Evolutionary conservation across 2,888 invertebrate species (phyloP).

Genomic region (Sthenelais limicola): DNA sequence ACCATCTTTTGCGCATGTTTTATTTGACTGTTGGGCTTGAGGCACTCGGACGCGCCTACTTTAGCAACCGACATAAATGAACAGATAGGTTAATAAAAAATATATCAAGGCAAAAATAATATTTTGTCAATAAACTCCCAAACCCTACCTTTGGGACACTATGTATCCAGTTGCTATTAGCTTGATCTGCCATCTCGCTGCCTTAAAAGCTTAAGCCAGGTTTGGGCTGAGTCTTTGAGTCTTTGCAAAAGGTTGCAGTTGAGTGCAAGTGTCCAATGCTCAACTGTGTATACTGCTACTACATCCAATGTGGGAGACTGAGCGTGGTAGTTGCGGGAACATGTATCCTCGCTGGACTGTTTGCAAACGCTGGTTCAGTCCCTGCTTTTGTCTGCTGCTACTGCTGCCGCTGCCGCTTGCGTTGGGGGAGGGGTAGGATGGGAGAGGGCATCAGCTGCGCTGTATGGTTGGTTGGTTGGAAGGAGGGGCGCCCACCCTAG

Average conservation of each 20-base stretch:
- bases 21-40: too few relatives aligned
- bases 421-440: background rate
- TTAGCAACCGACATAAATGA: too few relatives aligned
- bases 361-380: background rate
- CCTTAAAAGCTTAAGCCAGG: background rate
- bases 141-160: slow-evolving; percentile 13
- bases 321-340: slow-evolving; percentile 7
- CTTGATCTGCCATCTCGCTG: slow-evolving; percentile 22
- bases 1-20: too few relatives aligned
- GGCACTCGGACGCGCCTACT: too few relatives aligned
- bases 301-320: slow-evolving; percentile 12
- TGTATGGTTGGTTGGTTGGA: too few relatives aligned
- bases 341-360: background rate
- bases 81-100: too few relatives aligned
- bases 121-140: too few relatives aligned
- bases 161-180: slow-evolving; percentile 22
- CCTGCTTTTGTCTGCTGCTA: background rate
- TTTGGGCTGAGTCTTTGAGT: background rate
- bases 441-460: too few relatives aligned
- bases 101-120: too few relatives aligned
- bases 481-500: too few relatives aligned
- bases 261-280: too few relatives aligned
- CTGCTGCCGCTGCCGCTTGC: slow-evolving; percentile 13
- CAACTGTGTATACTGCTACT: slow-evolving; percentile 3
- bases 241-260: too few relatives aligned